These are phyloP conservation scores for Lepidurus arcticus DNA, from an alignment of 1,140 invertebrate species.

Conservation along the genomic window DNA sequence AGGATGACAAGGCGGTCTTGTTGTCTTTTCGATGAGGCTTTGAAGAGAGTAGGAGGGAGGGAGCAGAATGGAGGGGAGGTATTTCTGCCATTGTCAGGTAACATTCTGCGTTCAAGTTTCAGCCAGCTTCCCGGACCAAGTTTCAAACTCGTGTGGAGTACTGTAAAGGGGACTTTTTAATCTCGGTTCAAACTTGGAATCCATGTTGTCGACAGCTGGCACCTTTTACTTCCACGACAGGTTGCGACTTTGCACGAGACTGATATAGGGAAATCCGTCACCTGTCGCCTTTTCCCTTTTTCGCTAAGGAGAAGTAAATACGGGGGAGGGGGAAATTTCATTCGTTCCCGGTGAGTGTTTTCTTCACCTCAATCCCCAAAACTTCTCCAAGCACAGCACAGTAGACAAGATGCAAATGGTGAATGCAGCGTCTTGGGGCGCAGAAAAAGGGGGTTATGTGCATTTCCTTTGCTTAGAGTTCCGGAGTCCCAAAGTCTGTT, in stretches of 20 bases:
- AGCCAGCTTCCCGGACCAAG: background rate
- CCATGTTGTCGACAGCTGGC: conserved; percentile 1
- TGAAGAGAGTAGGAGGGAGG: no score
- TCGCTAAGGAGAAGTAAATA: background rate
- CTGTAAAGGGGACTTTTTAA: background rate
- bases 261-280: background rate
- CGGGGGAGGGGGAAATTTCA: background rate
- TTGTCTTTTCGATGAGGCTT: background rate
- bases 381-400: background rate
- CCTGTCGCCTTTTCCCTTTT: background rate
- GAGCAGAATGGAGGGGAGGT: background rate
- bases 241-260: background rate
- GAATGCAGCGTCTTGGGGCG: background rate
- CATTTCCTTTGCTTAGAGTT: background rate
- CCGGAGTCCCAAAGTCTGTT: conserved; percentile 1
- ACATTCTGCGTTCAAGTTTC: background rate
- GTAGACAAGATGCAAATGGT: background rate
- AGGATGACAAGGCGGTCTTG: background rate
- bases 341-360: background rate
- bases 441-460: background rate
- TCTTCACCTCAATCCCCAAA: background rate
- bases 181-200: background rate
- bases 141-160: background rate
- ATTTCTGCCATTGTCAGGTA: conserved; percentile 21
- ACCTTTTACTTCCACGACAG: background rate